Evolutionary conservation across 2,113 vertebrate species (phyloP).

Genomic region (Eonycteris spelaea): DNA sequence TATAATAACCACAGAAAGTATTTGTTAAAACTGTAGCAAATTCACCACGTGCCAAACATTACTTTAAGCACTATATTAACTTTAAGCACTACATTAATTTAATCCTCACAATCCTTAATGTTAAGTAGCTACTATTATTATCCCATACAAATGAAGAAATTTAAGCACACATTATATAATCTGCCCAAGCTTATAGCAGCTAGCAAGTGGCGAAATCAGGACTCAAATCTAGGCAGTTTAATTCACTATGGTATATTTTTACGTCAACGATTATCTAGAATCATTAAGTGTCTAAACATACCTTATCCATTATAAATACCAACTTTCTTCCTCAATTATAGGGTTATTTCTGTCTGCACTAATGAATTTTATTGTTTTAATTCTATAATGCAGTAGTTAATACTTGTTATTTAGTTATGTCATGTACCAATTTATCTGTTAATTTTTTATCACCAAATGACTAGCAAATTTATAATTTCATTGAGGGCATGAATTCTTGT

Average conservation of each 20-base stretch:
- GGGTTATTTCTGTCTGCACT: background rate
- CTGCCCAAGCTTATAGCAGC: background rate
- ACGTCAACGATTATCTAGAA: constrained; percentile 12
- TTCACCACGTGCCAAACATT: background rate
- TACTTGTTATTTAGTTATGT: background rate
- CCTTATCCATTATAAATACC: background rate
- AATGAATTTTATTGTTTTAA: constrained; percentile 5
- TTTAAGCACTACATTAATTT: constrained; percentile 7
- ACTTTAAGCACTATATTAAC: constrained; percentile 8
- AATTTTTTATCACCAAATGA: constrained; percentile 11
- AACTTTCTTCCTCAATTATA: constrained; percentile 26
- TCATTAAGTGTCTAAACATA: background rate
- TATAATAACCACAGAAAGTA: background rate
- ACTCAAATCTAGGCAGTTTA: background rate
- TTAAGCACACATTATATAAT: constrained; percentile 21
- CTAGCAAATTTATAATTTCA: constrained; percentile 31
- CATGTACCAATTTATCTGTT: background rate
- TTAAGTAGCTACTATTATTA: background rate
- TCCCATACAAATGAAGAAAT: constrained; percentile 27
- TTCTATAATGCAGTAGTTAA: background rate
- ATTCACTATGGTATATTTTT: background rate
- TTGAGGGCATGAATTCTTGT: background rate
- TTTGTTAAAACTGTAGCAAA: background rate
- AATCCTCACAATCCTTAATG: constrained; percentile 16
- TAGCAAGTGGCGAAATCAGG: background rate